Conservation (phyloP, 1,140 invertebrate species). For the Grapholita molesta region DNA sequence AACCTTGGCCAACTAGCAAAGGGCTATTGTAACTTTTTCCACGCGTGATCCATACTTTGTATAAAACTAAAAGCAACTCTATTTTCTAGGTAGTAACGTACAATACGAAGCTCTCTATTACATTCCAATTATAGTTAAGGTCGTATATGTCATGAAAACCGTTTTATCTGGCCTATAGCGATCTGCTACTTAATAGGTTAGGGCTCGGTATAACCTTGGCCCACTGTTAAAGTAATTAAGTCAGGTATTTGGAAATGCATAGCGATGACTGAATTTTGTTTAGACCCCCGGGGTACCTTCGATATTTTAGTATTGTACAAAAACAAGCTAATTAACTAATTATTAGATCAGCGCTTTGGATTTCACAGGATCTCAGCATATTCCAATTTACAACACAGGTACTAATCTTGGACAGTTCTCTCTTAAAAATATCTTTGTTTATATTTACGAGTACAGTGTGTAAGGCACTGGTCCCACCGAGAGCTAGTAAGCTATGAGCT, state of each 20-base stretch:
- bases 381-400: too few relatives aligned
- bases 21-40: slow-evolving; percentile 10
- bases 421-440: too few relatives aligned
- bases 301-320: not conserved
- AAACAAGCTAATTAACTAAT: not conserved
- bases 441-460: too few relatives aligned
- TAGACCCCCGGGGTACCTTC: not conserved
- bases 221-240: slow-evolving; percentile 2
- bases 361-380: too few relatives aligned
- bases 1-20: not conserved
- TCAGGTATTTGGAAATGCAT: not conserved
- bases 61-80: not conserved
- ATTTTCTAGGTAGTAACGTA: not conserved
- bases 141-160: slow-evolving; percentile 20
- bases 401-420: too few relatives aligned
- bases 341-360: not conserved
- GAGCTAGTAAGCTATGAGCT: too few relatives aligned
- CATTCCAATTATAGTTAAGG: slow-evolving; percentile 17
- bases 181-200: slow-evolving; percentile 30
- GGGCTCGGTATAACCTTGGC: slow-evolving; percentile 20
- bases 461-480: too few relatives aligned
- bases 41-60: not conserved
- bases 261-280: not conserved
- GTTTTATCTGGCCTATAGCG: slow-evolving; percentile 18
- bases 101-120: not conserved